Evolutionary conservation across 1,140 invertebrate genomes (phyloP).

Genomic region (Saccostrea echinata): DNA sequence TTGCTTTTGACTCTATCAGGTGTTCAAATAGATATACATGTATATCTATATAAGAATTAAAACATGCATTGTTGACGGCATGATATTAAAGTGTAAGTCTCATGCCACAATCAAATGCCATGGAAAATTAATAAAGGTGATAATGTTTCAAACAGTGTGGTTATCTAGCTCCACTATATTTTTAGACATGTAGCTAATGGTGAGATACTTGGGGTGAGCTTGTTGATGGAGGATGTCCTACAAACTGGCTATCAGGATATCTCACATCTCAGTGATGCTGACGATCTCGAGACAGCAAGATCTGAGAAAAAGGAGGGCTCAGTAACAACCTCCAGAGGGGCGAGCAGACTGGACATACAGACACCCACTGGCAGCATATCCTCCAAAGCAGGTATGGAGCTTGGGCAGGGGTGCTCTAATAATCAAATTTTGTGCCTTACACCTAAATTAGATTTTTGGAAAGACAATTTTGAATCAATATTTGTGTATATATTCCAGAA

Average conservation of each 20-base stretch:
- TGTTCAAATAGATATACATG: not conserved
- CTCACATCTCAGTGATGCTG: conserved; percentile 59
- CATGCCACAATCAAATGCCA: no score
- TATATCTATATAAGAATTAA: conserved; percentile 1
- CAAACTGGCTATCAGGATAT: conserved; percentile 71
- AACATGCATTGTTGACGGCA: not conserved
- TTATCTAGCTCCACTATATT: not conserved
- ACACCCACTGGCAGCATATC: conserved; percentile 34
- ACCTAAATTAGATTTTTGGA: no score
- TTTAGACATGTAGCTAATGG: conserved; percentile 78
- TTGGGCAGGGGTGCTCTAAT: not conserved
- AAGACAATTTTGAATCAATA: not conserved
- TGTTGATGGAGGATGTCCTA: conserved; percentile 79
- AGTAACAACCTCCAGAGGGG: conserved; percentile 43
- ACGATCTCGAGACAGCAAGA: conserved; percentile 54
- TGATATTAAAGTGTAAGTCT: no score
- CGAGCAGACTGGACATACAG: conserved; percentile 51
- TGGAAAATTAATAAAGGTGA: not conserved
- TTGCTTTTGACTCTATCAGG: not conserved
- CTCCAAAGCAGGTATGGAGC: conserved; percentile 37
- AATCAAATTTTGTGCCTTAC: no score
- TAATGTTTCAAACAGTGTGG: not conserved
- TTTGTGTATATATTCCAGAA: not conserved
- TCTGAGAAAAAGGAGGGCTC: conserved; percentile 51
- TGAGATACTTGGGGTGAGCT: conserved; percentile 78